phyloP scores from a whole-genome alignment of 2,113 vertebrate species.

The Sigmodon hispidus region DNA sequence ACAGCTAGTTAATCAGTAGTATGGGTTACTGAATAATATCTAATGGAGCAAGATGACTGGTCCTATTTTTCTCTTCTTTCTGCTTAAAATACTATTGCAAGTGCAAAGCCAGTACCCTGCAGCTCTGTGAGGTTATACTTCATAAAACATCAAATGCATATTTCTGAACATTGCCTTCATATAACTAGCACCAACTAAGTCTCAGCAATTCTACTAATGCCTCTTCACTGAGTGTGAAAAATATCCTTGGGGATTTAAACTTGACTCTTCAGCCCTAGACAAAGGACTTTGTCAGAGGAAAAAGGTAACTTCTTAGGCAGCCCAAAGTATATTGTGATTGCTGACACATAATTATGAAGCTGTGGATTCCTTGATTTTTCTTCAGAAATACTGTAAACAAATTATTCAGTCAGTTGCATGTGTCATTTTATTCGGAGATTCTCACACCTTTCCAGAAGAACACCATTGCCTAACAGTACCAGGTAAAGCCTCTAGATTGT shows the following conservation, averaged over 20 bases:
- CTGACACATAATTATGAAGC: neutral
- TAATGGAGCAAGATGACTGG: conserved; percentile 14
- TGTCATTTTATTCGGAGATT: neutral
- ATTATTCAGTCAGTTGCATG: neutral
- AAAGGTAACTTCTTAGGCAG: neutral
- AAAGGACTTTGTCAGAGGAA: neutral
- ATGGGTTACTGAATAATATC: conserved; percentile 32
- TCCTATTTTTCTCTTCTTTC: neutral
- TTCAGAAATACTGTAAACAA: neutral
- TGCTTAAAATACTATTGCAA: conserved; percentile 20
- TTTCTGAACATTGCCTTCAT: neutral
- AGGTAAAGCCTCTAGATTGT: neutral
- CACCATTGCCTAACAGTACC: neutral
- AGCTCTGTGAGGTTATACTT: conserved; percentile 45
- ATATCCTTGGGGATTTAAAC: neutral
- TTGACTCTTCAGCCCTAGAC: neutral
- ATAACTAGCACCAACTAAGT: neutral
- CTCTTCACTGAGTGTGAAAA: neutral
- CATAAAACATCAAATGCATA: conserved; percentile 17
- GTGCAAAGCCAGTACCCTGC: neutral
- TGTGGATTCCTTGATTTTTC: conserved; percentile 14
- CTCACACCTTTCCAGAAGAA: neutral
- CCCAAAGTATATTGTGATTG: neutral
- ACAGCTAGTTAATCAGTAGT: conserved; percentile 39
- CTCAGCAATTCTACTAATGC: conserved; percentile 16